These are phyloP conservation scores for Panagrolaimus sp. DNA, from an alignment of 1,140 invertebrate species.

Conservation along the genomic window DNA sequence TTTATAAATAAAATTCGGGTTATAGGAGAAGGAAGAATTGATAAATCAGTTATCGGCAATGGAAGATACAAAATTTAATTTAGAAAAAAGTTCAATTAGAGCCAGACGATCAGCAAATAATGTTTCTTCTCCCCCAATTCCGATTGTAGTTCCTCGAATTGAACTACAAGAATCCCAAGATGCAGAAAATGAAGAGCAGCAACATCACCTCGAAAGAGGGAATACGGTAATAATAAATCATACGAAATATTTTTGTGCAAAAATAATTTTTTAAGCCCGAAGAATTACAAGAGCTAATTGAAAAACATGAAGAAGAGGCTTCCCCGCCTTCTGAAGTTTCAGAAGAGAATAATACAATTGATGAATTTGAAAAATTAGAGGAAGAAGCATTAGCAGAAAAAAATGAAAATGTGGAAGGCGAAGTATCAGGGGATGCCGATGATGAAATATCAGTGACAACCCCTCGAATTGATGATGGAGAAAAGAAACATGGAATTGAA, in stretches of 20 bases:
- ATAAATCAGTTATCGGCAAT: not conserved
- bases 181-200: not conserved
- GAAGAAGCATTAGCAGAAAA: not conserved
- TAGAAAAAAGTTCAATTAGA: not conserved
- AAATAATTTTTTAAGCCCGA: too few species aligned
- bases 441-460: not conserved
- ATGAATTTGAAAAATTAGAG: not conserved
- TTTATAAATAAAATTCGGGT: not conserved
- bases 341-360: not conserved
- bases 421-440: not conserved
- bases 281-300: not conserved
- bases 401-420: not conserved
- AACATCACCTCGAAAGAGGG: not conserved
- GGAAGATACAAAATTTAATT: not conserved
- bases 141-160: conserved; percentile 11
- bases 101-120: not conserved
- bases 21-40: conserved; percentile 3
- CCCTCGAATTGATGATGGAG: too few species aligned
- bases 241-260: too few species aligned
- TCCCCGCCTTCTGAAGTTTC: not conserved
- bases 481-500: too few species aligned
- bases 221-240: not conserved
- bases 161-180: not conserved
- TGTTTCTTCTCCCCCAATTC: not conserved
- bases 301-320: not conserved